Evolutionary conservation across 1,140 invertebrate genomes (phyloP).

Genomic region (Nasonia giraulti): DNA sequence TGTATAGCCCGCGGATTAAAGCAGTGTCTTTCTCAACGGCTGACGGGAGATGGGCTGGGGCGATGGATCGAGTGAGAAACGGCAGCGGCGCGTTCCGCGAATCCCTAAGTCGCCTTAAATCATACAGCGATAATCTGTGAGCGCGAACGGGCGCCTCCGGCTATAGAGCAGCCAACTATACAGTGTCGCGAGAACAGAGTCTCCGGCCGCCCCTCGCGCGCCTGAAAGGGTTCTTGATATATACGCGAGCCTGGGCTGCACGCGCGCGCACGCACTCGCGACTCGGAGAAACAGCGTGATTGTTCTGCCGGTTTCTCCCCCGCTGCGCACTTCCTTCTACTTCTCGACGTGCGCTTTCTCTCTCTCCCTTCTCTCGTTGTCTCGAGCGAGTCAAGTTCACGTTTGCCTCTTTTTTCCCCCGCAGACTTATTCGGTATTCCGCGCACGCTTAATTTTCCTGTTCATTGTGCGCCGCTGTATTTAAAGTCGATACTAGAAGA

Average conservation of each 20-base stretch:
- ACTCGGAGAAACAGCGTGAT: conserved; percentile 48
- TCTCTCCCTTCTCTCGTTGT: not conserved
- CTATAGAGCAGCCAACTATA: conserved; percentile 45
- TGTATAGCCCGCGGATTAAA: not conserved
- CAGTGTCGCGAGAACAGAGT: not conserved
- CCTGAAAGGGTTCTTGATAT: conserved; percentile 18
- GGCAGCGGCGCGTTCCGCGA: not conserved
- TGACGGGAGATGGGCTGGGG: not conserved
- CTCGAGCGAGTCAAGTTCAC: not conserved
- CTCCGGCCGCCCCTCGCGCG: not conserved
- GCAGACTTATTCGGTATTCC: not conserved
- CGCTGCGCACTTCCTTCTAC: conserved; percentile 20
- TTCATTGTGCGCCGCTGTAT: not conserved
- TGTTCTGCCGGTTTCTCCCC: conserved; percentile 58
- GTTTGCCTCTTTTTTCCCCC: not conserved
- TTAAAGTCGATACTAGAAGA: too few relatives aligned
- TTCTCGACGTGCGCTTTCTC: not conserved
- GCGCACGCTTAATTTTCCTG: not conserved
- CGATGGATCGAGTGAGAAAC: too few relatives aligned
- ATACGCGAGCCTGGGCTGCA: conserved; percentile 10
- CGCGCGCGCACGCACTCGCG: not conserved
- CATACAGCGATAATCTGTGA: conserved; percentile 58
- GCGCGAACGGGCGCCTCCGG: conserved; percentile 41
- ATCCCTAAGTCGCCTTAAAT: conserved; percentile 55
- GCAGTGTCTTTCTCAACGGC: not conserved